phyloP scores from a whole-genome alignment of 2,888 invertebrate genomes.

The Limnephilus lunatus region DNA sequence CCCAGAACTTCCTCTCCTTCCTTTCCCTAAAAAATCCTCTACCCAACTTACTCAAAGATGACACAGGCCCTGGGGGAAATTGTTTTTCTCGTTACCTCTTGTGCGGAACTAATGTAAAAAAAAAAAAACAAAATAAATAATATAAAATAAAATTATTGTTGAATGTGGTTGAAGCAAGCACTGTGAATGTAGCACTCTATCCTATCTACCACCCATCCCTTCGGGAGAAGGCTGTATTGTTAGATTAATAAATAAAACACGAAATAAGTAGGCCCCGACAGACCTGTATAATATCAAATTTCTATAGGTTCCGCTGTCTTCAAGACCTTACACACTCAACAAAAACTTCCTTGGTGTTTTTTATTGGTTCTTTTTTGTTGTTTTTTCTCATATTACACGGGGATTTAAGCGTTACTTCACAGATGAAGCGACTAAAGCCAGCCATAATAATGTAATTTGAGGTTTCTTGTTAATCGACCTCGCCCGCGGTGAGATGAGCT shows the following conservation, averaged over 20 bases:
- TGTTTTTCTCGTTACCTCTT: no score
- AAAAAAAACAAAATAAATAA: no score
- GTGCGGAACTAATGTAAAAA: no score
- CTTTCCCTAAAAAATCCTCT: no score
- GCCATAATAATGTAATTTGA: slow-evolving; percentile 39
- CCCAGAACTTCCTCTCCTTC: no score
- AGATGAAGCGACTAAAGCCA: slow-evolving; percentile 14
- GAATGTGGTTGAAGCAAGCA: no score
- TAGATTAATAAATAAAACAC: background rate
- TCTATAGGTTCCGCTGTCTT: background rate
- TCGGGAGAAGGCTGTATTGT: background rate
- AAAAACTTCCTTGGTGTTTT: slow-evolving; percentile 23
- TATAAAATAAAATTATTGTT: no score
- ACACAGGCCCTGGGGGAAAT: no score
- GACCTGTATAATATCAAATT: background rate
- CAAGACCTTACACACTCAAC: slow-evolving; percentile 7
- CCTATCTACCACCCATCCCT: background rate
- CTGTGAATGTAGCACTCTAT: background rate
- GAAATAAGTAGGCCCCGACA: background rate
- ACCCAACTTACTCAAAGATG: no score
- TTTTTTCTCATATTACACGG: slow-evolving; percentile 25
- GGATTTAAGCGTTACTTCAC: slow-evolving; percentile 23
- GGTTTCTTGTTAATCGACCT: slow-evolving; percentile 24
- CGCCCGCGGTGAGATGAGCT: slow-evolving; percentile 22
- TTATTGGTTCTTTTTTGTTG: background rate